Conservation (phyloP, 2,113 vertebrate genomes). For the Dasyprocta punctata region DNA sequence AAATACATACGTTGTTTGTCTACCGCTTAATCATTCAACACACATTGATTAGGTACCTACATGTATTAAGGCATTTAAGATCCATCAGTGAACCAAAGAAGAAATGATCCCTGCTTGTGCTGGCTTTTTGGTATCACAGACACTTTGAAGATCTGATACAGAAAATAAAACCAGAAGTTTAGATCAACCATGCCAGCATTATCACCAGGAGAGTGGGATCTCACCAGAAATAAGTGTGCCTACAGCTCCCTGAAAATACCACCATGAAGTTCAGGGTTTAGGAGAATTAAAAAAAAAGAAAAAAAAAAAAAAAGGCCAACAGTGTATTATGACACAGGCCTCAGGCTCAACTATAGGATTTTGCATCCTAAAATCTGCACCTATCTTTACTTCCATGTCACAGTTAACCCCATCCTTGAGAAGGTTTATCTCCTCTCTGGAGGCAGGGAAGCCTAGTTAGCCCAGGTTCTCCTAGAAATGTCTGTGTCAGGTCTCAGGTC, state of each 20-base stretch:
- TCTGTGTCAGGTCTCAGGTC: neutral
- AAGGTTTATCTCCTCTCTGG: neutral
- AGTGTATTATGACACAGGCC: neutral
- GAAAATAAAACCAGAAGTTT: neutral
- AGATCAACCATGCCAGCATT: no score
- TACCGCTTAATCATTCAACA: neutral
- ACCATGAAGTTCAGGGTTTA: neutral
- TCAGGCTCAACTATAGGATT: neutral
- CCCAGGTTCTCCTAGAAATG: neutral
- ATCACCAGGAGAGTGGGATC: no score
- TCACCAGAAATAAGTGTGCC: neutral
- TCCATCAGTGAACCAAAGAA: no score
- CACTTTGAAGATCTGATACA: neutral
- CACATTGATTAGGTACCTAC: no score
- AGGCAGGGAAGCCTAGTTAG: neutral
- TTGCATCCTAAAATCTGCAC: neutral
- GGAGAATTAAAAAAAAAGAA: neutral
- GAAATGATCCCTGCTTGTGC: no score
- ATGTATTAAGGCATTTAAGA: no score
- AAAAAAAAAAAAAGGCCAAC: no score
- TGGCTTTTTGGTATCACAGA: neutral
- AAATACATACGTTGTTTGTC: neutral
- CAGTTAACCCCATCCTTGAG: neutral
- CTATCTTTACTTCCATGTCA: neutral
- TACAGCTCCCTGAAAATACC: neutral